phyloP scores from a whole-genome alignment of 2,888 invertebrate genomes.

The Prostheceraeus crozeri region DNA sequence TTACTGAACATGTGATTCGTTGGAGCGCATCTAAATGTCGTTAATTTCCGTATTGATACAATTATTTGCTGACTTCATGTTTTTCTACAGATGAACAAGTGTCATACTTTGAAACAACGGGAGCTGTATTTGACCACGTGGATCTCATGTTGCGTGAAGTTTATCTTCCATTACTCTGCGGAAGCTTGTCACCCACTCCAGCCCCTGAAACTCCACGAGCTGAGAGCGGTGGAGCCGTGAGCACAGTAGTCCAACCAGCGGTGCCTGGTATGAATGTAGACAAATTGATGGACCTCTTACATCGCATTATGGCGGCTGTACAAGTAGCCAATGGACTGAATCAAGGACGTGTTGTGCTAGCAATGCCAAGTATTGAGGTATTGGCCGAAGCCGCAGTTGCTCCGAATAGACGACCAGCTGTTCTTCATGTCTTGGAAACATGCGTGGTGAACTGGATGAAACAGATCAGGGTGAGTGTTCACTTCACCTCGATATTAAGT shows the following conservation, averaged over 20 bases:
- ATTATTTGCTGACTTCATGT: neutral
- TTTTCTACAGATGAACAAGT: conserved; percentile 50
- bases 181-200: conserved; percentile 44
- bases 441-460: conserved; percentile 57
- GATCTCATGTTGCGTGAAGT: conserved; percentile 53
- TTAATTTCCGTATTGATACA: too few species aligned
- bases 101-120: conserved; percentile 51
- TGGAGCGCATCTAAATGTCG: too few species aligned
- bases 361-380: conserved; percentile 55
- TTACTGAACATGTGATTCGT: too few species aligned
- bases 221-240: neutral
- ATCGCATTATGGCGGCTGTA: conserved; percentile 53
- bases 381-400: conserved; percentile 52
- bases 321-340: conserved; percentile 53
- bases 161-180: conserved; percentile 53
- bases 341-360: conserved; percentile 51
- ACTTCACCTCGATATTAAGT: too few species aligned
- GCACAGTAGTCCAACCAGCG: neutral
- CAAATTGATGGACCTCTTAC: conserved; percentile 54
- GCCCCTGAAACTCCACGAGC: neutral
- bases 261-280: conserved; percentile 47
- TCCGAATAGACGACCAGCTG: conserved; percentile 49
- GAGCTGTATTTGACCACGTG: conserved; percentile 50
- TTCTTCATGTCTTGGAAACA: conserved; percentile 55
- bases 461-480: conserved; percentile 51